phyloP scores from a whole-genome alignment of 1,140 invertebrate genomes.

The Aculops lycopersici region DNA sequence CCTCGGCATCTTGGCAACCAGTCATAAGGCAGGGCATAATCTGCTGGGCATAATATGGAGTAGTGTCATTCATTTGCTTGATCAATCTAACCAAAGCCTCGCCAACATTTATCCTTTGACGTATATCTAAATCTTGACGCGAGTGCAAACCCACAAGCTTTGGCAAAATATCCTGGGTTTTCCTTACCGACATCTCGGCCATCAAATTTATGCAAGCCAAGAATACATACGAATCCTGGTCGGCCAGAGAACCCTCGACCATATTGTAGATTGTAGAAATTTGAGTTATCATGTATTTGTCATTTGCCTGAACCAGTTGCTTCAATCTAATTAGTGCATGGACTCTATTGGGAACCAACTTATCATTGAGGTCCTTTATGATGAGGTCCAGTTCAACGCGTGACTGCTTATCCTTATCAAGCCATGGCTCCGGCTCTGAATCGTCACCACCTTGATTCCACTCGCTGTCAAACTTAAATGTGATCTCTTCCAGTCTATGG shows the following conservation, averaged over 20 bases:
- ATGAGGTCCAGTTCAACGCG: constrained; percentile 15
- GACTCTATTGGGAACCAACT: constrained; percentile 37
- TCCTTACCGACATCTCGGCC: constrained; percentile 25
- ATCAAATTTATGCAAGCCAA: constrained; percentile 39
- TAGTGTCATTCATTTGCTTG: constrained; percentile 32
- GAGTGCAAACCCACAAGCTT: constrained; percentile 26
- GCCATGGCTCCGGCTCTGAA: background rate
- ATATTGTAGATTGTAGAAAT: constrained; percentile 6
- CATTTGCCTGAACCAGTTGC: constrained; percentile 30
- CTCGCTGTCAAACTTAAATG: background rate
- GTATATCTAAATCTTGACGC: constrained; percentile 15
- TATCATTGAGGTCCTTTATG: constrained; percentile 30
- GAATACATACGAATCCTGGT: constrained; percentile 52
- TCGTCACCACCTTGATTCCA: background rate
- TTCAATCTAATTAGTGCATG: constrained; percentile 38
- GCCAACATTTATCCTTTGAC: constrained; percentile 39
- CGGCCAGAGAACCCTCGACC: constrained; percentile 27
- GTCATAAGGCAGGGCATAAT: constrained; percentile 35
- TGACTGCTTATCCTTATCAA: constrained; percentile 1
- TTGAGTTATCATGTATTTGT: constrained; percentile 26
- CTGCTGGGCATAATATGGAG: constrained; percentile 29
- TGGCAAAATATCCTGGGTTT: constrained; percentile 30
- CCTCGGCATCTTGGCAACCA: constrained; percentile 27
- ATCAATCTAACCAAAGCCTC: constrained; percentile 41
- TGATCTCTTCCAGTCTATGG: background rate